phyloP scores from a whole-genome alignment of 2,888 invertebrate species.

The Drosophila testacea region DNA sequence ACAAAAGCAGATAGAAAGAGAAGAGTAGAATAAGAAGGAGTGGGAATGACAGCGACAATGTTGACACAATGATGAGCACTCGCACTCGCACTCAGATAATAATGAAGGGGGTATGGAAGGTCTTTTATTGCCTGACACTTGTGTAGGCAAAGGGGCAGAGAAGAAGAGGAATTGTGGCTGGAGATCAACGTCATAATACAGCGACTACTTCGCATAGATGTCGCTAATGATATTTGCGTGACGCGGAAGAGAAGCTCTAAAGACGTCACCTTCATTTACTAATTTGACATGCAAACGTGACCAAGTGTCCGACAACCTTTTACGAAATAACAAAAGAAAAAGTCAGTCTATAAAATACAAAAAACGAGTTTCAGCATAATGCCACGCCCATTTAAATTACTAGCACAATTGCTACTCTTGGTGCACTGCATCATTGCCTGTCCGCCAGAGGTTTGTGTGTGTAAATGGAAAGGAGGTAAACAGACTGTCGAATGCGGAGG shows the following conservation, averaged over 20 bases:
- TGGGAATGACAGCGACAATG: slow-evolving; percentile 49
- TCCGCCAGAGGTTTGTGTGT: slow-evolving; percentile 90
- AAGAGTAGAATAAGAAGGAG: slow-evolving; percentile 5
- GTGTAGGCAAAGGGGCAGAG: slow-evolving; percentile 45
- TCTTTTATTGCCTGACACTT: slow-evolving; percentile 68
- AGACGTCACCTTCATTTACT: slow-evolving; percentile 55
- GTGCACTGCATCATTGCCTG: slow-evolving; percentile 85
- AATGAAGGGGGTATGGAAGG: slow-evolving; percentile 50
- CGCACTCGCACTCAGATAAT: slow-evolving; percentile 44
- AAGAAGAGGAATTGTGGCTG: slow-evolving; percentile 13
- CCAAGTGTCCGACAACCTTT: slow-evolving; percentile 49
- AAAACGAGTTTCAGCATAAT: slow-evolving; percentile 22
- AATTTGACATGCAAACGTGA: slow-evolving; percentile 79
- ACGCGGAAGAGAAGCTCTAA: slow-evolving; percentile 48
- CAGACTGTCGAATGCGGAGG: slow-evolving; percentile 95
- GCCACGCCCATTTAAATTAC: slow-evolving; percentile 34
- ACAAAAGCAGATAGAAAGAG: slow-evolving; percentile 56
- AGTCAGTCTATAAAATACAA: slow-evolving; percentile 4
- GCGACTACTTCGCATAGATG: slow-evolving; percentile 42
- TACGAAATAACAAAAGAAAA: background rate
- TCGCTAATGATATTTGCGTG: slow-evolving; percentile 58
- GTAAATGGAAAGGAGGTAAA: slow-evolving; percentile 97
- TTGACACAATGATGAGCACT: slow-evolving; percentile 61
- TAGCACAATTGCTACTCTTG: slow-evolving; percentile 6
- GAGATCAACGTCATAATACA: slow-evolving; percentile 51